Conservation (phyloP, 2,113 vertebrate species). For the Ceuthmochares aereus region DNA sequence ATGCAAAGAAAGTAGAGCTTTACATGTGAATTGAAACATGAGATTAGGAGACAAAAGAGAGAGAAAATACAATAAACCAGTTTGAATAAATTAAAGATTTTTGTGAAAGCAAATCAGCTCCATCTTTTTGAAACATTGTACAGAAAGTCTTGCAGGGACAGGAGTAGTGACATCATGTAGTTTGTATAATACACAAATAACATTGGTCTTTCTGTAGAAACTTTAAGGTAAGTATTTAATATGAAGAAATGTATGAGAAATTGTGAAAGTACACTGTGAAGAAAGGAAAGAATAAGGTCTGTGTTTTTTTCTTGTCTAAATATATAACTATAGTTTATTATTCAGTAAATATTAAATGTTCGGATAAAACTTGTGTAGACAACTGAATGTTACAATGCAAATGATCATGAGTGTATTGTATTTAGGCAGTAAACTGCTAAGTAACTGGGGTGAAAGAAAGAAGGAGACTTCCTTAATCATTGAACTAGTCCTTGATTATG, state of each 20-base stretch:
- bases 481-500: background rate
- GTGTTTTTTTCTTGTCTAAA: background rate
- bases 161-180: background rate
- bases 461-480: background rate
- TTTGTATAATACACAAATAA: background rate
- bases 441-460: background rate
- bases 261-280: background rate
- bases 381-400: background rate
- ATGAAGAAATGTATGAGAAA: background rate
- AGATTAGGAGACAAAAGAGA: background rate
- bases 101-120: background rate
- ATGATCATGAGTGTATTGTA: background rate
- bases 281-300: background rate
- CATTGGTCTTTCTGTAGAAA: background rate
- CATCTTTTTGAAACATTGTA: background rate
- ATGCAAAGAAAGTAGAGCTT: background rate
- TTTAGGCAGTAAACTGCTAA: slow-evolving; percentile 37
- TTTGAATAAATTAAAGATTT: background rate
- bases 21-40: background rate
- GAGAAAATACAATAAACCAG: background rate
- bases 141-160: background rate
- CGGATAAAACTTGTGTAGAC: background rate
- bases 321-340: background rate
- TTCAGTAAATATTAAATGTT: slow-evolving; percentile 28
- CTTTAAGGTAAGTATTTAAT: background rate